Evolutionary conservation across 2,888 invertebrate genomes (phyloP).

Genomic region (Nematopogon swammerdamellus): DNA sequence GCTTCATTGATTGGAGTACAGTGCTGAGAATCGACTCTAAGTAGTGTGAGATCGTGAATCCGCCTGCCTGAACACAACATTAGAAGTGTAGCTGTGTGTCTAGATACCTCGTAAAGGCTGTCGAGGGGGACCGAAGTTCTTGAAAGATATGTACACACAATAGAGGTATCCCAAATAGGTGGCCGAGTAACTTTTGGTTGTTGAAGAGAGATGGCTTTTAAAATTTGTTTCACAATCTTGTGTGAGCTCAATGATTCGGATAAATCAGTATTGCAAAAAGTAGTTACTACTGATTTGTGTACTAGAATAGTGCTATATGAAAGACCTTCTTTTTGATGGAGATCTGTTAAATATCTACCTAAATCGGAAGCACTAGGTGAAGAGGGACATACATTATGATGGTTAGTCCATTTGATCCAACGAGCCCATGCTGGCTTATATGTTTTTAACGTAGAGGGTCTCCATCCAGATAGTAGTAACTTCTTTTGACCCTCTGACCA

Average conservation of each 20-base stretch:
- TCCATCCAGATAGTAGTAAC: no score
- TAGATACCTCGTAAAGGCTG: not conserved
- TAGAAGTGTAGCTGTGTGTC: conserved; percentile 4
- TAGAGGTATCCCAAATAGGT: not conserved
- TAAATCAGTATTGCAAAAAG: conserved; percentile 3
- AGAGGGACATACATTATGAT: no score
- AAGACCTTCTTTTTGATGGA: no score
- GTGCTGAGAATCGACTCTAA: not conserved
- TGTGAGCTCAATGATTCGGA: not conserved
- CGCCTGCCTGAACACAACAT: conserved; percentile 10
- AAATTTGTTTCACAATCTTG: conserved; percentile 5
- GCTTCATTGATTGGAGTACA: no score
- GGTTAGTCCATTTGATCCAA: no score
- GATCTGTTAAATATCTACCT: no score
- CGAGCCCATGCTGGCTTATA: no score
- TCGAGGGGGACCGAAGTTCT: not conserved
- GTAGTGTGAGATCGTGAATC: conserved; percentile 9
- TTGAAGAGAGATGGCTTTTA: conserved; percentile 7
- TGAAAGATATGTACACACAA: not conserved
- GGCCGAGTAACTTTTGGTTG: not conserved
- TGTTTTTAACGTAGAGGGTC: no score
- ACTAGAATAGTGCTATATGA: conserved; percentile 5
- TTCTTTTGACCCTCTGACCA: no score
- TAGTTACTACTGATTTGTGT: conserved; percentile 8
- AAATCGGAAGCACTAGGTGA: no score